A percentile compares a stretch with the other conserved stretches of the same genome.
Evolutionary conservation across 2,113 vertebrate species (phyloP).

Genomic region (Myrmophylax atrothorax): DNA sequence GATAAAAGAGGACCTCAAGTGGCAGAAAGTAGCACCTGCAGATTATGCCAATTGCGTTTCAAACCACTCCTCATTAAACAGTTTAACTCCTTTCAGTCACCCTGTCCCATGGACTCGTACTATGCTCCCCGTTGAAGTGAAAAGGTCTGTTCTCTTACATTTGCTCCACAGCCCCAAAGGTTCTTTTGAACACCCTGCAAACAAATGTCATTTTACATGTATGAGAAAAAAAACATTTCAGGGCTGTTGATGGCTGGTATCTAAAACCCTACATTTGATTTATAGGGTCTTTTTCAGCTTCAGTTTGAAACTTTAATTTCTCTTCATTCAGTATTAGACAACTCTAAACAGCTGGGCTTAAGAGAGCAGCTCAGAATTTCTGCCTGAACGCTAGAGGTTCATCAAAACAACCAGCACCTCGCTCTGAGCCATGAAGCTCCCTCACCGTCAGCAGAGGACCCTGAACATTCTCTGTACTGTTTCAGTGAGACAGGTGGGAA

Average conservation of each 20-base stretch:
- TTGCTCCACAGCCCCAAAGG: not conserved
- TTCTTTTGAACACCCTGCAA: not conserved
- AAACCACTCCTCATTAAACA: not conserved
- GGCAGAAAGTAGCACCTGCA: conserved; percentile 31
- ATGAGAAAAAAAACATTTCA: not conserved
- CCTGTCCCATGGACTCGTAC: not conserved
- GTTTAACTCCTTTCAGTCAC: not conserved
- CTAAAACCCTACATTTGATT: not conserved
- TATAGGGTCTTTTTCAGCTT: not conserved
- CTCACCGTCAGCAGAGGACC: not conserved
- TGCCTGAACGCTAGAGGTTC: not conserved
- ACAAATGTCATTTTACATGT: not conserved
- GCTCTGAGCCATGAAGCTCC: not conserved
- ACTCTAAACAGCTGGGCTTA: not conserved
- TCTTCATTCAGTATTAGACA: not conserved
- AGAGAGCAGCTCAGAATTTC: not conserved
- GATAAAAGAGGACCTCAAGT: conserved; percentile 43
- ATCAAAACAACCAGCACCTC: not conserved
- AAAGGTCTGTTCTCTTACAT: not conserved
- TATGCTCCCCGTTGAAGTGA: not conserved
- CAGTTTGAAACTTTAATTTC: not conserved
- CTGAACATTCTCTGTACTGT: not conserved
- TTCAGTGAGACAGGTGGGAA: not conserved
- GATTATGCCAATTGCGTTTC: not conserved
- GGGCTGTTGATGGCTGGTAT: not conserved